These are phyloP conservation scores for Dicentrarchus labrax DNA, from an alignment of 2,113 vertebrate species.

Conservation along the genomic window DNA sequence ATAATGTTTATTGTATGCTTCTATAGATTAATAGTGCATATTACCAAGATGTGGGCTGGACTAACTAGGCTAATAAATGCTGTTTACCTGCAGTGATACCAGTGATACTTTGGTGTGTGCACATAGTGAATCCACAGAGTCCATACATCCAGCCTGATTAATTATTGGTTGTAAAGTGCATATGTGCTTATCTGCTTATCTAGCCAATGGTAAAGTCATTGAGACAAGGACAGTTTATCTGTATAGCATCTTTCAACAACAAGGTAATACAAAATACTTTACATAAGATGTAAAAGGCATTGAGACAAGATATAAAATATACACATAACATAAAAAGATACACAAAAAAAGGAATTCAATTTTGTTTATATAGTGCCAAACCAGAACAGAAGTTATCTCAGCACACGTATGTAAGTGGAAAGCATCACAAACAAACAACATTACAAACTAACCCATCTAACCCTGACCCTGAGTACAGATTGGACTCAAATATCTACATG, in stretches of 20 bases:
- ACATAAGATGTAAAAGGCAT: background rate
- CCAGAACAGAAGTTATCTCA: too few species aligned
- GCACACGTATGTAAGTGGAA: background rate
- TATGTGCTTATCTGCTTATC: background rate
- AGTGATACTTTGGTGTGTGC: background rate
- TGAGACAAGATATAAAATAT: background rate
- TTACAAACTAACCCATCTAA: background rate
- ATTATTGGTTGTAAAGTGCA: background rate
- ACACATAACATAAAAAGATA: too few species aligned
- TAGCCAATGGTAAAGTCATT: background rate
- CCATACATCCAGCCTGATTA: background rate
- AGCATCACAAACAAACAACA: background rate
- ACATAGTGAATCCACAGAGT: background rate
- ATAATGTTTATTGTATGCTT: background rate
- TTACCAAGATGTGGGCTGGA: background rate
- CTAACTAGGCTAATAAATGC: background rate
- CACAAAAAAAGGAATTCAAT: background rate
- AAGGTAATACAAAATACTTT: background rate
- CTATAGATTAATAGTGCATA: background rate
- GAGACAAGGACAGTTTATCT: background rate
- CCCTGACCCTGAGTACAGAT: background rate
- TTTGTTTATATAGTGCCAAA: too few species aligned
- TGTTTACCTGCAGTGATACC: too few species aligned
- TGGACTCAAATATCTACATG: background rate
- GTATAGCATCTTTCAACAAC: background rate